These are phyloP conservation scores for Beaufortia kweichowensis DNA, from an alignment of 2,113 vertebrate species.

Conservation along the genomic window DNA sequence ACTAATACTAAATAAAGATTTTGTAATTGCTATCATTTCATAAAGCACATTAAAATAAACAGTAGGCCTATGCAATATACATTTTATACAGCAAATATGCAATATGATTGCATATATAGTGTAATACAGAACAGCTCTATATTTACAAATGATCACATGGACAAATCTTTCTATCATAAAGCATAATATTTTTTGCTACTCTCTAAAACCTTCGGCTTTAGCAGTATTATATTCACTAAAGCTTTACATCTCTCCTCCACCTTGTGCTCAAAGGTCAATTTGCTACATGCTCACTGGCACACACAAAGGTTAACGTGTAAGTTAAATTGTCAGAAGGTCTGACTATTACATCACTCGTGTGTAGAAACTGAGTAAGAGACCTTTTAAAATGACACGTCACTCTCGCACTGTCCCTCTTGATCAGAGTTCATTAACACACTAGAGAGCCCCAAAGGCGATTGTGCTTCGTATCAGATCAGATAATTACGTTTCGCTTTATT, in stretches of 20 bases:
- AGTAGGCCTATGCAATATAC: no score
- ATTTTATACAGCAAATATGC: background rate
- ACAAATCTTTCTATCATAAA: background rate
- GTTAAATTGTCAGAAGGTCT: constrained; percentile 1
- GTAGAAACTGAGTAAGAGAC: constrained; percentile 27
- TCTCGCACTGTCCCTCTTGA: constrained; percentile 2
- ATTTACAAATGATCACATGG: background rate
- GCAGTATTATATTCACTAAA: constrained; percentile 36
- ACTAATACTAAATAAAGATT: no score
- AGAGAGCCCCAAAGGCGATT: background rate
- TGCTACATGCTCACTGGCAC: constrained; percentile 27
- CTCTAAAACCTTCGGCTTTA: background rate
- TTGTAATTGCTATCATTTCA: background rate
- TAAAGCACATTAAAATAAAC: no score
- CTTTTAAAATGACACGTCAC: constrained; percentile 8
- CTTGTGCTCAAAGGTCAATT: constrained; percentile 51
- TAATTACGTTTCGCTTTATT: background rate
- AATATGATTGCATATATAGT: background rate
- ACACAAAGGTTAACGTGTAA: constrained; percentile 21
- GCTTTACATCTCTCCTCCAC: constrained; percentile 45
- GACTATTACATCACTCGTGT: constrained; percentile 35
- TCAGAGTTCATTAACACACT: constrained; percentile 15
- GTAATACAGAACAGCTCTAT: constrained; percentile 12
- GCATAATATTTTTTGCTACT: background rate
- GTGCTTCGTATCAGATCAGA: background rate